phyloP scores from a whole-genome alignment of 2,113 vertebrate genomes.

The Macaca mulatta region DNA sequence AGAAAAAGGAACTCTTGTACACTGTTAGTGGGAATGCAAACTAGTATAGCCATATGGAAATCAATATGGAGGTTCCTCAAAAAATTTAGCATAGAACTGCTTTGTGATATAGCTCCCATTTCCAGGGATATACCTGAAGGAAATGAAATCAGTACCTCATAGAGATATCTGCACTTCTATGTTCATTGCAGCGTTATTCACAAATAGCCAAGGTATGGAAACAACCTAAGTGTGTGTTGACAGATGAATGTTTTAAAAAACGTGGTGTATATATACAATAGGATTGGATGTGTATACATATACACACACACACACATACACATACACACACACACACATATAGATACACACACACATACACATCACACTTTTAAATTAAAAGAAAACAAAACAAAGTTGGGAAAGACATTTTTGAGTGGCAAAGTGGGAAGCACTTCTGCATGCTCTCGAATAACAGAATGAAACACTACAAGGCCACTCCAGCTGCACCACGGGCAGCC shows the following conservation, averaged over 20 bases:
- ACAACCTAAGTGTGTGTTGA: background rate
- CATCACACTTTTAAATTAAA: too few relatives aligned
- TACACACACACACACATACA: too few relatives aligned
- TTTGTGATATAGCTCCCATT: background rate
- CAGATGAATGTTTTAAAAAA: background rate
- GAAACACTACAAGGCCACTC: fast-evolving
- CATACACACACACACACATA: too few relatives aligned
- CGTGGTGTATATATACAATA: background rate
- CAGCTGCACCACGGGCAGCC: fast-evolving
- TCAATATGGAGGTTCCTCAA: background rate
- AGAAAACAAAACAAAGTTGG: too few relatives aligned
- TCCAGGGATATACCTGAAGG: background rate
- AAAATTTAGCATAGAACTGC: background rate
- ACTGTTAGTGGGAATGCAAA: background rate
- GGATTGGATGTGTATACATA: too few relatives aligned
- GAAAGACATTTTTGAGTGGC: background rate
- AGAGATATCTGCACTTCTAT: background rate
- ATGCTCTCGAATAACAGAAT: background rate
- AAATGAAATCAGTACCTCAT: background rate
- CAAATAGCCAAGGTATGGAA: background rate
- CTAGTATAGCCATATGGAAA: background rate
- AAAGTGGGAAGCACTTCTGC: background rate
- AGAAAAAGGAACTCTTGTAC: background rate
- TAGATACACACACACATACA: too few relatives aligned
- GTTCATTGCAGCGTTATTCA: background rate